These are phyloP conservation scores for Neodiprion fabricii DNA, from an alignment of 1,140 invertebrate genomes.

Conservation along the genomic window DNA sequence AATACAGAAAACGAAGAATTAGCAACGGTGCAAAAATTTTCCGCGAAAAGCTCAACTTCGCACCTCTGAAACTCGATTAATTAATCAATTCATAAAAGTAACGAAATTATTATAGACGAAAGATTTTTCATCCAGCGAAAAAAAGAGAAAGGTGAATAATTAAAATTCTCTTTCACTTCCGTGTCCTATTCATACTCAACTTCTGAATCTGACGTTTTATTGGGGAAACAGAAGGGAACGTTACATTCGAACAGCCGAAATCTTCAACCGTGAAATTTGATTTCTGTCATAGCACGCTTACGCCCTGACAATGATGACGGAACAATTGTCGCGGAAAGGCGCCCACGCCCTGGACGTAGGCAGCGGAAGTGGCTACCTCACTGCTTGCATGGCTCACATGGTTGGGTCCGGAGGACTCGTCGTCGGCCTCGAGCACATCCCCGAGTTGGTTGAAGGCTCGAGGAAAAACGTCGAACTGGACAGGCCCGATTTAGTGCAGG, in stretches of 20 bases:
- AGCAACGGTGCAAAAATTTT: no score
- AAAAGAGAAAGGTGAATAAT: no score
- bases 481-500: constrained; percentile 49
- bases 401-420: constrained; percentile 68
- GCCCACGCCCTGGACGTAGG: constrained; percentile 73
- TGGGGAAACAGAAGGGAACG: no score
- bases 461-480: constrained; percentile 49
- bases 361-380: constrained; percentile 76
- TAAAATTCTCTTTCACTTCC: no score
- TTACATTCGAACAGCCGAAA: neutral
- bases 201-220: no score
- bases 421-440: constrained; percentile 76
- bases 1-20: no score
- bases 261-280: constrained; percentile 4
- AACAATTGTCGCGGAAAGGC: constrained; percentile 48
- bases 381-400: constrained; percentile 75
- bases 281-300: constrained; percentile 56
- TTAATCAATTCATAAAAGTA: no score
- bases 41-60: no score
- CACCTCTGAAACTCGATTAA: no score
- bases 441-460: constrained; percentile 64
- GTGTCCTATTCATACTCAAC: no score
- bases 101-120: no score
- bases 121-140: no score
- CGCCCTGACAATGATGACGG: constrained; percentile 50